phyloP scores from a whole-genome alignment of 2,113 vertebrate genomes.

The Apodemus speciosus region DNA sequence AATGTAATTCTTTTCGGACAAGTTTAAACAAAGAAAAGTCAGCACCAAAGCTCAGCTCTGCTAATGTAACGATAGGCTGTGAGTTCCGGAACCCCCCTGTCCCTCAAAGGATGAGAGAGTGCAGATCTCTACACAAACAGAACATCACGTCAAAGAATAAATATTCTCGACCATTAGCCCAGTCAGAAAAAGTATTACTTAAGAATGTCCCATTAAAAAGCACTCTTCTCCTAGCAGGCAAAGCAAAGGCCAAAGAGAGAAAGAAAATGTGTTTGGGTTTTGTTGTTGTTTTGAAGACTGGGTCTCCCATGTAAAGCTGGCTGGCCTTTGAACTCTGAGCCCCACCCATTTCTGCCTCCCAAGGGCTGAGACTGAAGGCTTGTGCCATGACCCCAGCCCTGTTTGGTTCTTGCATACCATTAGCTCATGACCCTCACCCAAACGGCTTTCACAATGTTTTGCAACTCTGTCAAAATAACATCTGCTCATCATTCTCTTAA shows the following conservation, averaged over 20 bases:
- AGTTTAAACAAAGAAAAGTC: neutral
- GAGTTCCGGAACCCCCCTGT: neutral
- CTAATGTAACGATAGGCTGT: neutral
- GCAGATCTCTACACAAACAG: neutral
- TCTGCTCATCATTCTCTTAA: neutral
- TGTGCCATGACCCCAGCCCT: neutral
- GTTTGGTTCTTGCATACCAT: neutral
- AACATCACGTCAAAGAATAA: neutral
- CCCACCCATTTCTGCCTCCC: neutral
- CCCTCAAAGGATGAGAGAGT: neutral
- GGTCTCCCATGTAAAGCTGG: neutral
- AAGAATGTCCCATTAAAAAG: neutral
- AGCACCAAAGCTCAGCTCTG: neutral
- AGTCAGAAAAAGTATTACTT: neutral
- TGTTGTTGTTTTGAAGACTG: neutral
- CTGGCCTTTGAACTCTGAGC: neutral
- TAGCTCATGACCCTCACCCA: neutral
- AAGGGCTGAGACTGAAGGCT: neutral
- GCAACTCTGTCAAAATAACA: neutral
- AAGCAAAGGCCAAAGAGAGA: constrained; percentile 20
- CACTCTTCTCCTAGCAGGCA: neutral
- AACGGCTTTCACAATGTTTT: neutral
- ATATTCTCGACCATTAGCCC: neutral
- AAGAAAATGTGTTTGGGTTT: neutral
- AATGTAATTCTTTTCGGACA: neutral